A percentile compares a stretch with the other conserved stretches of the same genome.
Evolutionary conservation across 2,888 invertebrate species (phyloP).

Genomic region (Byasa hedistus): DNA sequence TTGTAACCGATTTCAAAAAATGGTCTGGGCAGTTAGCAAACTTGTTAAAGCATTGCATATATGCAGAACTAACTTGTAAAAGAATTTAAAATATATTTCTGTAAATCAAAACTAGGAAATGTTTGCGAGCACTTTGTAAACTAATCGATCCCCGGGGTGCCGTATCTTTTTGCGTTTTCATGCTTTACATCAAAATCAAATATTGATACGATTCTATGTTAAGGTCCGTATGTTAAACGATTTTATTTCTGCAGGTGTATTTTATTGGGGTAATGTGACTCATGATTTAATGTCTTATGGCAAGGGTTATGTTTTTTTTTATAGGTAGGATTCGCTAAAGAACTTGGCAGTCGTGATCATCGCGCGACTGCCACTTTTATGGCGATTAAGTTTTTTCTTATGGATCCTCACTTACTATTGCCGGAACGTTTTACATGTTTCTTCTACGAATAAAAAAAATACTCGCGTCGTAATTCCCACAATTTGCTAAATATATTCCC

Average conservation of each 20-base stretch:
- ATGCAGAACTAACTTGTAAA: not conserved
- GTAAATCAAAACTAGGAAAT: conserved; percentile 5
- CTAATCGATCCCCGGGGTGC: conserved; percentile 2
- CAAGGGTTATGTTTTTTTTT: too few relatives aligned
- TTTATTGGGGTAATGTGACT: conserved; percentile 1
- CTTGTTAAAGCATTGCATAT: not conserved
- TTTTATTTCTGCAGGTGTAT: not conserved
- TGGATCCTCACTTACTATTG: too few relatives aligned
- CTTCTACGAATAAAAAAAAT: too few relatives aligned
- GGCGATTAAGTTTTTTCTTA: too few relatives aligned
- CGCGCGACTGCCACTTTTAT: too few relatives aligned
- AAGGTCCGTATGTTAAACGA: not conserved
- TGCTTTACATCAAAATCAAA: conserved; percentile 4
- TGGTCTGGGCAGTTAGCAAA: not conserved
- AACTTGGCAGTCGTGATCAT: too few relatives aligned
- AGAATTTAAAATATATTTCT: conserved; percentile 8
- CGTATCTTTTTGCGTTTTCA: not conserved
- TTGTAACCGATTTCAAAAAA: not conserved
- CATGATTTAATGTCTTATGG: too few relatives aligned
- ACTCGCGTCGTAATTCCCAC: too few relatives aligned
- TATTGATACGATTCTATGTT: not conserved
- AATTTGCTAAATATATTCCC: too few relatives aligned
- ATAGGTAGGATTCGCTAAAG: too few relatives aligned
- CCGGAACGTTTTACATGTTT: too few relatives aligned
- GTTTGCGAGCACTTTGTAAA: conserved; percentile 9